Percentiles rank a stretch among this genome's conserved stretches.
Conservation (phyloP, 2,113 vertebrate genomes). For the Stigmatopora argus region DNA sequence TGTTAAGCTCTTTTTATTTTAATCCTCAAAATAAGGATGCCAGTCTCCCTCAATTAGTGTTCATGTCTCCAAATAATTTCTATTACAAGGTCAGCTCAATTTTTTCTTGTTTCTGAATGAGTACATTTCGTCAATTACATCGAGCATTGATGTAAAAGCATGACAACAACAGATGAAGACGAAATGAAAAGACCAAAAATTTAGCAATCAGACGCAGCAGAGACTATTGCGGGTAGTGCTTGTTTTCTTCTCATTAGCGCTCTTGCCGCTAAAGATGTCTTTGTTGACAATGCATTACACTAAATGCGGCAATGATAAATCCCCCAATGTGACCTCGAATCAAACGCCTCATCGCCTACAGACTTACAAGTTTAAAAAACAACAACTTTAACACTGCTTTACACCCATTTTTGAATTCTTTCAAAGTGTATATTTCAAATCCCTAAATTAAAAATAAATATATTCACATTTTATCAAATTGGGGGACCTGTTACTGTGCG, state of each 20-base stretch:
- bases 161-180: constrained; percentile 10
- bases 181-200: constrained; percentile 23
- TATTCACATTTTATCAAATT: no score
- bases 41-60: no score
- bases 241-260: constrained; percentile 29
- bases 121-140: not conserved
- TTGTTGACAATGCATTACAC: constrained; percentile 48
- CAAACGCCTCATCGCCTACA: constrained; percentile 48
- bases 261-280: constrained; percentile 37
- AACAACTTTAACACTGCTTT: constrained; percentile 26
- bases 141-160: not conserved
- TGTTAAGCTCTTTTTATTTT: no score
- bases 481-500: no score
- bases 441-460: no score
- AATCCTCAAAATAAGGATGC: no score
- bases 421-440: not conserved
- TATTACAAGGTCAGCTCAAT: no score
- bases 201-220: constrained; percentile 36
- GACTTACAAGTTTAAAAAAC: constrained; percentile 44
- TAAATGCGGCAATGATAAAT: constrained; percentile 47
- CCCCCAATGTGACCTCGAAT: constrained; percentile 55
- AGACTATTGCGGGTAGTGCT: constrained; percentile 9
- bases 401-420: not conserved
- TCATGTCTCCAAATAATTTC: no score
- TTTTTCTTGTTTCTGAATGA: not conserved